Percentiles rank a stretch among this genome's conserved stretches.
phyloP scores from a whole-genome alignment of 92 coral and sea anemone species.

The Meandrina meandrites region DNA sequence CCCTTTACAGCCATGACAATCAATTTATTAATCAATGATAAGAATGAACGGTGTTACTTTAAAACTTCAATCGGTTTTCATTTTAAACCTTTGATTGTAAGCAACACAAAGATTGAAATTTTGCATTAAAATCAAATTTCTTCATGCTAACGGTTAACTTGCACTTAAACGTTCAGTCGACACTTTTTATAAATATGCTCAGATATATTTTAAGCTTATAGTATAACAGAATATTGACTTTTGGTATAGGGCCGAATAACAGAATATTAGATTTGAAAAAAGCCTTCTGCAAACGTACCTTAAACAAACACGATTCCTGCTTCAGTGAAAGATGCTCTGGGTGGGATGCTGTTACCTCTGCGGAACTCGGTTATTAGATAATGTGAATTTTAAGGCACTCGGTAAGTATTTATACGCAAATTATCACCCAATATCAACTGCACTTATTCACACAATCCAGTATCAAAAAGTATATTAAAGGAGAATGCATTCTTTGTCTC shows the following conservation, averaged over 20 bases:
- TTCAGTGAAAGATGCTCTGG: neutral
- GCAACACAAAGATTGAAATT: neutral
- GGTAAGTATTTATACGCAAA: neutral
- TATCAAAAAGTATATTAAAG: neutral
- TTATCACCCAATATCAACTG: neutral
- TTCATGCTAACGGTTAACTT: neutral
- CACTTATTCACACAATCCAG: neutral
- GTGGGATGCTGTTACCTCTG: neutral
- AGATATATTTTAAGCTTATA: too few relatives aligned
- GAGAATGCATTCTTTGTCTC: neutral
- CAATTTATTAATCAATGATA: neutral
- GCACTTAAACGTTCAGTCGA: neutral
- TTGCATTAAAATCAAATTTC: neutral
- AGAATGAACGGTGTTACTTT: neutral
- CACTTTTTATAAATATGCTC: too few relatives aligned
- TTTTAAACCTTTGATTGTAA: neutral
- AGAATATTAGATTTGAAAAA: too few relatives aligned
- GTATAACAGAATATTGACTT: too few relatives aligned
- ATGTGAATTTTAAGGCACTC: neutral
- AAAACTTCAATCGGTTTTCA: too few relatives aligned
- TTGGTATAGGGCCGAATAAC: too few relatives aligned
- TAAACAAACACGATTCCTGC: neutral
- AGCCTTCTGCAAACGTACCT: neutral
- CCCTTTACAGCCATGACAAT: too few relatives aligned
- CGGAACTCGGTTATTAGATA: too few relatives aligned